Percentiles rank a stretch among this genome's conserved stretches.
Conservation (phyloP, 2,888 invertebrate genomes). For the Alviniconcha strummeri region DNA sequence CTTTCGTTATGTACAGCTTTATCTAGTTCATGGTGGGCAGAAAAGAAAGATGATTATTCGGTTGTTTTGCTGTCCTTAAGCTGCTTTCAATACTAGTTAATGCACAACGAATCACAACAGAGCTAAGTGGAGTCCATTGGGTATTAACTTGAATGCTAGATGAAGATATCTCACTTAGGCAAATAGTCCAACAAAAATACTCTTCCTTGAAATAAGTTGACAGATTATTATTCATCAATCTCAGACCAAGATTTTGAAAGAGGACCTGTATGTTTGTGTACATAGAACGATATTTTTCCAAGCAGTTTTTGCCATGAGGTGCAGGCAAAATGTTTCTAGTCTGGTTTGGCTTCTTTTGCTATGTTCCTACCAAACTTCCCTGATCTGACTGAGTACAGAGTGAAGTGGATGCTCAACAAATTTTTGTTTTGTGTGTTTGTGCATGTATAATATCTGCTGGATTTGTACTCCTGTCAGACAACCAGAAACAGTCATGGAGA, state of each 20-base stretch:
- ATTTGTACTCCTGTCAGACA: neutral
- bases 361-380: neutral
- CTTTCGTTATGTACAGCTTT: neutral
- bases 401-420: neutral
- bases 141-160: neutral
- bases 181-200: neutral
- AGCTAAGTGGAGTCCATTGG: neutral
- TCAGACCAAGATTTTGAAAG: neutral
- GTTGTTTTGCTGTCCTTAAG: neutral
- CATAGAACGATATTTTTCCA: constrained; percentile 1
- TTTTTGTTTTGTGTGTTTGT: neutral
- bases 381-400: neutral
- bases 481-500: neutral
- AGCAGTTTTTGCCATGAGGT: constrained; percentile 1
- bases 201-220: no score
- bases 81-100: constrained; percentile 15
- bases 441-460: constrained; percentile 1
- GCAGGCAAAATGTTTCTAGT: constrained; percentile 21
- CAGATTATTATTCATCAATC: neutral
- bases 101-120: constrained; percentile 21
- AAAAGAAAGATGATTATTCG: no score
- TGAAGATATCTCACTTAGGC: constrained; percentile 9
- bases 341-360: neutral
- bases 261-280: constrained; percentile 7
- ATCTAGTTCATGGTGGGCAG: no score